Evolutionary conservation across 2,113 vertebrate genomes (phyloP).

Genomic region (Gambusia affinis): DNA sequence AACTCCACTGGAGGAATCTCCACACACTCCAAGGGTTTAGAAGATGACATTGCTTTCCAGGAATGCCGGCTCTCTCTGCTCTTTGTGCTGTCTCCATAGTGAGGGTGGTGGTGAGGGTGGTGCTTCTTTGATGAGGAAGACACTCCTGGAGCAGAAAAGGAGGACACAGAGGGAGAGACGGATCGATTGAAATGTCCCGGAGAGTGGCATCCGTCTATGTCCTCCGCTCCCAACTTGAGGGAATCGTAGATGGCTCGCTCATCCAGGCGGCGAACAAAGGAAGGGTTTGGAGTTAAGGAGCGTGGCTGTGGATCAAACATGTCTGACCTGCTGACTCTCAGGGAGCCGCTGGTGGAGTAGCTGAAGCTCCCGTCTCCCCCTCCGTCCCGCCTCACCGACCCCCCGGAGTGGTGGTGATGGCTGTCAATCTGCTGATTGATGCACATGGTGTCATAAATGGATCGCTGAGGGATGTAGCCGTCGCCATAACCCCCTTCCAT

Average conservation of each 20-base stretch:
- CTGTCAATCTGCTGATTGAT: constrained; percentile 97
- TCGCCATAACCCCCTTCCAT: constrained; percentile 92
- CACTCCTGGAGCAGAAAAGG: constrained; percentile 77
- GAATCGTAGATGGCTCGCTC: constrained; percentile 95
- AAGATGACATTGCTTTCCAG: constrained; percentile 90
- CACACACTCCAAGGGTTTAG: constrained; percentile 85
- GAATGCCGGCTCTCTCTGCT: constrained; percentile 84
- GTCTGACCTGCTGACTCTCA: constrained; percentile 76
- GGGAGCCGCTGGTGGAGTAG: constrained; percentile 70
- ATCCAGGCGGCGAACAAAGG: constrained; percentile 87
- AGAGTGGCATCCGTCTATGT: constrained; percentile 78
- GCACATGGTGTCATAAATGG: constrained; percentile 96
- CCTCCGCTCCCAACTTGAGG: constrained; percentile 88
- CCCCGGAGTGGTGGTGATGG: constrained; percentile 76
- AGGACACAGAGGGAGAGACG: constrained; percentile 78
- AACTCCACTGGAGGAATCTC: constrained; percentile 75
- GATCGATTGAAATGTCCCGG: constrained; percentile 77
- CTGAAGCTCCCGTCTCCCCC: constrained; percentile 77
- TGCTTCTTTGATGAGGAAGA: constrained; percentile 79
- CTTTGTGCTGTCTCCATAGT: constrained; percentile 72
- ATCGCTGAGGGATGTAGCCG: constrained; percentile 94
- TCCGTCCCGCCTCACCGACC: constrained; percentile 81
- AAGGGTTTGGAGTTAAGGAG: constrained; percentile 82
- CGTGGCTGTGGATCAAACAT: constrained; percentile 84
- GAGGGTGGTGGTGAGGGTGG: constrained; percentile 69